Evolutionary conservation across 2,888 invertebrate genomes (phyloP).

Genomic region (Eustalomyia histrio): DNA sequence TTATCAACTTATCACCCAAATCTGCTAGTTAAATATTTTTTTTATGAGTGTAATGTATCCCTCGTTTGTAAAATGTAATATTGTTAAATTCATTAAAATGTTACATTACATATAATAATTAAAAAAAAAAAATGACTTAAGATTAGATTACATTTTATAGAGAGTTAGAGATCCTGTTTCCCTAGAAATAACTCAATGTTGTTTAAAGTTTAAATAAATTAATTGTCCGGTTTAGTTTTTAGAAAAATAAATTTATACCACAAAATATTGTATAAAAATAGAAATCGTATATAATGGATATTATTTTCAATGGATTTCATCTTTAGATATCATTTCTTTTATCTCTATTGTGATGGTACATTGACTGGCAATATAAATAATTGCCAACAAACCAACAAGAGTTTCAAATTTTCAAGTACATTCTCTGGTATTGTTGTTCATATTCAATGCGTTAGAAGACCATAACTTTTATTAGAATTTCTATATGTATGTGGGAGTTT

Average conservation of each 20-base stretch:
- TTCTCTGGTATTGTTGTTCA: no score
- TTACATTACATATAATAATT: slow-evolving; percentile 1
- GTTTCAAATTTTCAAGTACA: background rate
- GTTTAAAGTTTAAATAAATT: slow-evolving; percentile 30
- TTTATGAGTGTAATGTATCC: background rate
- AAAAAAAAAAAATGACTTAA: background rate
- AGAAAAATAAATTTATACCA: background rate
- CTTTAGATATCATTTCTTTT: background rate
- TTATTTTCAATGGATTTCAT: background rate
- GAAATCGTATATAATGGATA: background rate
- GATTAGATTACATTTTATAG: background rate
- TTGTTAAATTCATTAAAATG: slow-evolving; percentile 21
- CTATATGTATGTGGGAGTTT: background rate
- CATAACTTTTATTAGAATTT: no score
- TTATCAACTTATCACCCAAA: no score
- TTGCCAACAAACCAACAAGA: background rate
- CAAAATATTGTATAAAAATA: background rate
- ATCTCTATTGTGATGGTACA: background rate
- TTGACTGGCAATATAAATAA: background rate
- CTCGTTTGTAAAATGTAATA: background rate
- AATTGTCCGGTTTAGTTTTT: slow-evolving; percentile 1
- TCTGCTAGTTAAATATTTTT: background rate
- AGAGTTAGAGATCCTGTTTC: background rate
- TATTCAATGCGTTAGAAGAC: no score
- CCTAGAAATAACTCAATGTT: background rate